Evolutionary conservation across 2,888 invertebrate genomes (phyloP).

Genomic region (Drosophila macrospina): DNA sequence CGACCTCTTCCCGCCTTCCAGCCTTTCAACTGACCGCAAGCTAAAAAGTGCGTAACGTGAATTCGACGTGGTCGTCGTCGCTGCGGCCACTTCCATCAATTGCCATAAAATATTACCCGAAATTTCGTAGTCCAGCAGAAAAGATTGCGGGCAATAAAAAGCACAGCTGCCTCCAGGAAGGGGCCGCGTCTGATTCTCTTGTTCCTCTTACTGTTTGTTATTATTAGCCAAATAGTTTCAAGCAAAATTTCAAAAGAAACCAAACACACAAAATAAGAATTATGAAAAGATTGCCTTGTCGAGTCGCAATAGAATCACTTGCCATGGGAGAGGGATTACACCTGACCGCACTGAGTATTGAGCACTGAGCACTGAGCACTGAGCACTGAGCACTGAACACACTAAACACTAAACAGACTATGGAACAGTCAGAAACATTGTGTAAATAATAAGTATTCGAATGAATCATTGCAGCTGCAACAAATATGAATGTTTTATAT

Average conservation of each 20-base stretch:
- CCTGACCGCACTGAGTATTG: no score
- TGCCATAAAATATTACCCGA: constrained; percentile 72
- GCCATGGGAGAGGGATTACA: constrained; percentile 62
- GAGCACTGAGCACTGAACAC: constrained; percentile 21
- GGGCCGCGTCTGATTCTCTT: constrained; percentile 6
- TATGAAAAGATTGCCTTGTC: constrained; percentile 66
- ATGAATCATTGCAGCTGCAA: constrained; percentile 34
- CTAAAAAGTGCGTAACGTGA: constrained; percentile 57
- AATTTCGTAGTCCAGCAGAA: constrained; percentile 53
- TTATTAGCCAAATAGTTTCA: constrained; percentile 67
- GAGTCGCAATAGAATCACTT: constrained; percentile 60
- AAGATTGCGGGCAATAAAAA: constrained; percentile 57
- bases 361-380: constrained; percentile 5
- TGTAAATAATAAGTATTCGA: constrained; percentile 14
- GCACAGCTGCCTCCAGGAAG: constrained; percentile 57
- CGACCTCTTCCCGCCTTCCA: not conserved
- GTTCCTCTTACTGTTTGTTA: constrained; percentile 64
- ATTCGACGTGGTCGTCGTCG: constrained; percentile 28
- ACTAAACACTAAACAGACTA: constrained; percentile 50
- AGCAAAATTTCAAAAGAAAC: constrained; percentile 76
- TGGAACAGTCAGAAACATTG: constrained; percentile 23
- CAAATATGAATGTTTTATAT: constrained; percentile 10
- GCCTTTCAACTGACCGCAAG: constrained; percentile 41
- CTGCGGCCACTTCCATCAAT: constrained; percentile 68
- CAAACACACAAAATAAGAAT: constrained; percentile 68